These are phyloP conservation scores for Leptinotarsa peninsularis DNA, from an alignment of 2,888 invertebrate genomes.

Conservation along the genomic window DNA sequence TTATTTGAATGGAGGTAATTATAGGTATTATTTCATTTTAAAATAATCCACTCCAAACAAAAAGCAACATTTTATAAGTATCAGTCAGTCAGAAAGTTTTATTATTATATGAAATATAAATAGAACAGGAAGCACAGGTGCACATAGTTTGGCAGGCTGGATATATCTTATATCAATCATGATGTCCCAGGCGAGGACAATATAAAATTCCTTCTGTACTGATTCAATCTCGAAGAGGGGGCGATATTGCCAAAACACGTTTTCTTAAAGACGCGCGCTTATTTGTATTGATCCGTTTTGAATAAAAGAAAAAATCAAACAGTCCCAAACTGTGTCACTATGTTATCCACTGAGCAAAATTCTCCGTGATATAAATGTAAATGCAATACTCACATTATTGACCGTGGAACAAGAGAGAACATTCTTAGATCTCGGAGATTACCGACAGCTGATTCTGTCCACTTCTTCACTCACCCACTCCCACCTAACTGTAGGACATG, in stretches of 20 bases:
- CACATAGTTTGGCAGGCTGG: background rate
- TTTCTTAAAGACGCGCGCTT: slow-evolving; percentile 17
- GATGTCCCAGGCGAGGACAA: no score
- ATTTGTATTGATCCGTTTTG: slow-evolving; percentile 37
- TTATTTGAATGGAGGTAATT: background rate
- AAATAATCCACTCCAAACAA: background rate
- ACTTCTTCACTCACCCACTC: slow-evolving; percentile 23
- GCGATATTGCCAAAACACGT: background rate
- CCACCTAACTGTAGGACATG: slow-evolving; percentile 11
- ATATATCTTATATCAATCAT: background rate
- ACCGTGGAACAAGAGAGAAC: slow-evolving; percentile 60
- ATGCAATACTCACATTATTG: slow-evolving; percentile 58
- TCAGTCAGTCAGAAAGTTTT: background rate
- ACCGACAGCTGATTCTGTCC: slow-evolving; percentile 31
- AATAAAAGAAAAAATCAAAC: background rate
- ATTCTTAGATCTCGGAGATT: slow-evolving; percentile 54
- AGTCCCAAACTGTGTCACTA: slow-evolving; percentile 1
- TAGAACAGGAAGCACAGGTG: background rate
- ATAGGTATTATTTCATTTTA: background rate
- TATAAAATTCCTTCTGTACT: no score
- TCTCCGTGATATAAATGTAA: background rate
- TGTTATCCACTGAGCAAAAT: background rate
- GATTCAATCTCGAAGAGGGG: background rate
- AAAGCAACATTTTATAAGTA: no score
- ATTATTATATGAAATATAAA: slow-evolving; percentile 5